These are phyloP conservation scores for Athene cunicularia DNA, from an alignment of 2,113 vertebrate genomes.

Conservation along the genomic window DNA sequence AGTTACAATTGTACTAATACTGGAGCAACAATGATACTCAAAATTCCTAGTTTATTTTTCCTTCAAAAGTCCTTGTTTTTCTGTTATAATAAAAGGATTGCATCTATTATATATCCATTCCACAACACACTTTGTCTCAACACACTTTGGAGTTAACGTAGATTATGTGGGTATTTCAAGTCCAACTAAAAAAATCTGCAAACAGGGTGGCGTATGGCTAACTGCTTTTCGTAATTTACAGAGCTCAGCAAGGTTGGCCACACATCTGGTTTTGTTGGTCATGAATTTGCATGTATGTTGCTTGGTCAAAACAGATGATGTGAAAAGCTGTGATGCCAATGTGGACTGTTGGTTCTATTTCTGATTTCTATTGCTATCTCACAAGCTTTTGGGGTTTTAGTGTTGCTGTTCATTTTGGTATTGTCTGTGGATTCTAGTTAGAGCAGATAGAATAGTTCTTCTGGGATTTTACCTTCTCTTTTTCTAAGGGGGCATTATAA, in stretches of 20 bases:
- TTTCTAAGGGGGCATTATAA: background rate
- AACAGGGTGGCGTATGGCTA: fast-evolving
- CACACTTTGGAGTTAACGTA: background rate
- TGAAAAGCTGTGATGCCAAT: background rate
- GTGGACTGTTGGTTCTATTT: background rate
- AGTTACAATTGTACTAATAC: background rate
- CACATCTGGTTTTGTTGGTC: background rate
- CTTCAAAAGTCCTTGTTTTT: background rate
- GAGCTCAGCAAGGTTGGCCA: background rate
- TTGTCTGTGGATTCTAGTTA: background rate
- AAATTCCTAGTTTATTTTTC: background rate
- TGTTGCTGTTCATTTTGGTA: background rate
- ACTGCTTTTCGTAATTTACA: background rate
- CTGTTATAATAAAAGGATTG: background rate
- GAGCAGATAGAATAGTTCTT: background rate
- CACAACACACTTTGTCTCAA: background rate
- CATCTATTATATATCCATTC: background rate
- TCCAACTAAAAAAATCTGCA: background rate
- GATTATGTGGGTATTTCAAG: background rate
- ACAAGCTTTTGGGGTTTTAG: background rate
- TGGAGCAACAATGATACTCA: background rate
- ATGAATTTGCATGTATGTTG: background rate
- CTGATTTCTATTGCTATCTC: background rate
- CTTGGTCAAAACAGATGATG: background rate
- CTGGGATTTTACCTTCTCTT: background rate